Percentiles rank a stretch among this genome's conserved stretches.
Evolutionary conservation across 2,888 invertebrate species (phyloP).

Genomic region (Cosmorhoe ocellata): DNA sequence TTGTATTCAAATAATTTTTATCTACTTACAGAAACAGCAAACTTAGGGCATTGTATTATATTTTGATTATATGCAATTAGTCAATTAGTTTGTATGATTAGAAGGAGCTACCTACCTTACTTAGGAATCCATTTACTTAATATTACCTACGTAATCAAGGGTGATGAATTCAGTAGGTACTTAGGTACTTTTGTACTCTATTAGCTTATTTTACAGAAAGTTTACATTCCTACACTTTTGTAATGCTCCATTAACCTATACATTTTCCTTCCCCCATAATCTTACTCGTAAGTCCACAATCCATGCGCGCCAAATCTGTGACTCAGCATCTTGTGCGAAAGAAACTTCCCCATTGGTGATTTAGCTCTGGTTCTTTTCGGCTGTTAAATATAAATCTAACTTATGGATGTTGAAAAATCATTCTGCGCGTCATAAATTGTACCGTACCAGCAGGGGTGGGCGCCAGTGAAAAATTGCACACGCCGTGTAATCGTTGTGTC

Average conservation of each 20-base stretch:
- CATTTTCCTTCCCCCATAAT: constrained; percentile 9
- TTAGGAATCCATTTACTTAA: no score
- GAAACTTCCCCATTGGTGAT: constrained; percentile 53
- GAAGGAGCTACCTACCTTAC: no score
- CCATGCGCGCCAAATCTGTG: constrained; percentile 34
- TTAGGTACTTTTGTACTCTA: no score
- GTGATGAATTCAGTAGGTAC: no score
- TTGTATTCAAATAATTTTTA: constrained; percentile 33
- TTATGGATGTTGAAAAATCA: constrained; percentile 78
- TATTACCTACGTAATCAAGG: no score
- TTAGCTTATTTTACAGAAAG: no score
- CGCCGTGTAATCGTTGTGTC: constrained; percentile 69
- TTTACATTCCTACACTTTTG: not conserved
- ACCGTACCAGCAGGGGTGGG: constrained; percentile 61
- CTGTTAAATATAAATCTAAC: constrained; percentile 73
- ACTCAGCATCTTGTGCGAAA: constrained; percentile 50
- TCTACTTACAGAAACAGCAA: constrained; percentile 8
- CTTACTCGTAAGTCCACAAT: constrained; percentile 26
- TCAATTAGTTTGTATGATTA: no score
- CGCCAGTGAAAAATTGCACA: constrained; percentile 76
- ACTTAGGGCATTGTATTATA: not conserved
- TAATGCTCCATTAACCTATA: constrained; percentile 3
- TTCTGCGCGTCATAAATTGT: constrained; percentile 75
- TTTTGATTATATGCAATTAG: no score
- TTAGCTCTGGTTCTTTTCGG: constrained; percentile 58